Base-by-base conservation (phyloP, 1,140 invertebrate genomes). In the Dendroctonus valens region DNA sequence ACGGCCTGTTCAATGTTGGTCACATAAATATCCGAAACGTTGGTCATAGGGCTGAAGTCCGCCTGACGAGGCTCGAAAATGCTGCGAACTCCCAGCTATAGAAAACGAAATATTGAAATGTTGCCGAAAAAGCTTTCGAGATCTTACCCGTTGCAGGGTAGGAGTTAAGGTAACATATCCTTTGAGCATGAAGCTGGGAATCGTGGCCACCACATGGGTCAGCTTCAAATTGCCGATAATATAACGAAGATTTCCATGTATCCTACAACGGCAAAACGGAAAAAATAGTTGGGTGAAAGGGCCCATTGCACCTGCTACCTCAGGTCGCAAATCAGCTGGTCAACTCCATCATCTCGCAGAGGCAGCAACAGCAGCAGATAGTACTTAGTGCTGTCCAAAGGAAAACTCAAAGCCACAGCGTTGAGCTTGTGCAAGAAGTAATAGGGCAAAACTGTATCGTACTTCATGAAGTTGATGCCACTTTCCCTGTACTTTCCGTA, bases 1-100 rank as follows among this genome's bases (percentile, higher is more conserved):
- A 92, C 89, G 15, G 88, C 87, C 79, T 92, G 90, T 77, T 92
- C 90, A 66, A 92, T 86, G 74, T 90, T 90, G 59, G 89, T 86
- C 8, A 90, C 90, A 72, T 90, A 92, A 41, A 92, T 83, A 37
- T 87, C 85, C 8, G 83, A 76, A 66, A 90, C 87, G 6, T 82
- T 78, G 26, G 90, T 91, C 90, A 92, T 91, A 37, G 84, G 84
- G 7, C 85, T 84, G 70, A 93, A 87, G 77, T 93, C 88, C 0
- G 87, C 85, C 54, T 86, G 83, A 62, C 86, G 82, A 1, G 90
- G 89, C 73, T 92, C 89, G 72, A 93, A 92, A 15, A 91, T 86
- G 72, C 89, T 86, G 52, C 80, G 80, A 55, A 91, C 86, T 11
- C 90, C 89, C 51, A 91, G 72, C 90, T 92, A 76, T 65, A 72